phyloP scores from a whole-genome alignment of 2,797 vertebrate species.

The Centropyge bicolor region DNA sequence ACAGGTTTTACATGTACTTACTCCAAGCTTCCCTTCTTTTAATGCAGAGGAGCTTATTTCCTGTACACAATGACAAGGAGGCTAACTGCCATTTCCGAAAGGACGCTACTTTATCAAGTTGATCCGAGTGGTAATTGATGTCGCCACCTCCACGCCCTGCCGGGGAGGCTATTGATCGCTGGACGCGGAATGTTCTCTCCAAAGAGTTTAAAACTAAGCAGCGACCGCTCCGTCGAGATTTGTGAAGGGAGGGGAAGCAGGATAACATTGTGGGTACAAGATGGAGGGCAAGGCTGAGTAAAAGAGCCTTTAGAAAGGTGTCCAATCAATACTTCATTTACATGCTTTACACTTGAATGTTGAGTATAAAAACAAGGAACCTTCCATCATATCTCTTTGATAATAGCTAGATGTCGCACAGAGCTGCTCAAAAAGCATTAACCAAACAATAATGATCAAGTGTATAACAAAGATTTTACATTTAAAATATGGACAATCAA shows the following conservation, averaged over 20 bases:
- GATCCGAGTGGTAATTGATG: slow-evolving; percentile 78
- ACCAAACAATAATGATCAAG: neutral
- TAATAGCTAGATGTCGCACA: neutral
- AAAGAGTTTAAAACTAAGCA: slow-evolving; percentile 67
- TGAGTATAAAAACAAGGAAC: slow-evolving; percentile 1
- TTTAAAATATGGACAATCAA: neutral
- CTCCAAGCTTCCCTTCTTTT: slow-evolving; percentile 28
- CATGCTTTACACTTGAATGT: slow-evolving; percentile 27
- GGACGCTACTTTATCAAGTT: slow-evolving; percentile 77
- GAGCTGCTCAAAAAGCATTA: neutral
- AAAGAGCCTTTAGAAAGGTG: slow-evolving; percentile 45
- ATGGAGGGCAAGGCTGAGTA: slow-evolving; percentile 55
- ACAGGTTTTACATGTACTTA: neutral
- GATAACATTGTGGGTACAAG: slow-evolving; percentile 56
- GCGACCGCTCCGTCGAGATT: slow-evolving; percentile 43
- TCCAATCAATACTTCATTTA: slow-evolving; percentile 61
- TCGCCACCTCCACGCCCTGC: slow-evolving; percentile 74
- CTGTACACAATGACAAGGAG: slow-evolving; percentile 63
- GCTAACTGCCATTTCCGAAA: slow-evolving; percentile 71
- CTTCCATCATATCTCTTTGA: neutral
- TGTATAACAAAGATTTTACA: neutral
- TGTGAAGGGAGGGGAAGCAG: slow-evolving; percentile 27
- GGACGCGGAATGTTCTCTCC: slow-evolving; percentile 59
- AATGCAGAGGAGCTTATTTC: slow-evolving; percentile 58
- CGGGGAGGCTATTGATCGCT: slow-evolving; percentile 72